Percentiles rank a stretch among this genome's conserved stretches.
phyloP scores from a whole-genome alignment of 2,888 invertebrate genomes.

The Laspeyria flexula region DNA sequence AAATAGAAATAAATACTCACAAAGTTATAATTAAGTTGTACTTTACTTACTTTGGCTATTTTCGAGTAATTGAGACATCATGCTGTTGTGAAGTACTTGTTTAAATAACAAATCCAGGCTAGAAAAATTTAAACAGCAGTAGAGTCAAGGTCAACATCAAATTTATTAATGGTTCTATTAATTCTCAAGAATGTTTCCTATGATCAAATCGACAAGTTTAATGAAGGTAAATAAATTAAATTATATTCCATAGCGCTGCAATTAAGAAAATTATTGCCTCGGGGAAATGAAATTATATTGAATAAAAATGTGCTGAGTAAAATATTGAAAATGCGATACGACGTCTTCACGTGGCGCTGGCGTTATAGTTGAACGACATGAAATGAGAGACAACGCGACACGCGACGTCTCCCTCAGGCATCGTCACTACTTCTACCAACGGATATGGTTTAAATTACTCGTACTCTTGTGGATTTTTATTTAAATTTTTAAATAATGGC shows the following conservation, averaged over 20 bases:
- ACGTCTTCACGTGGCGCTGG: background rate
- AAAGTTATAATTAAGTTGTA: too few species aligned
- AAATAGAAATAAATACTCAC: too few species aligned
- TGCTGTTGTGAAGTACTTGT: too few species aligned
- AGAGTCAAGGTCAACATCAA: too few species aligned
- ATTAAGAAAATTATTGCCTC: background rate
- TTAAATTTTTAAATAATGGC: background rate
- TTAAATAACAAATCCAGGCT: too few species aligned
- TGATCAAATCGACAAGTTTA: background rate
- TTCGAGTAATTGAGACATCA: too few species aligned
- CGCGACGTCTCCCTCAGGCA: background rate
- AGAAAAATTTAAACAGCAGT: too few species aligned
- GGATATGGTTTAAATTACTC: conserved; percentile 1
- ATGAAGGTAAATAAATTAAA: background rate
- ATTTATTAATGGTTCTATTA: background rate
- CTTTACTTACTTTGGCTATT: too few species aligned
- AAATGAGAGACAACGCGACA: background rate
- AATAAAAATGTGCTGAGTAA: conserved; percentile 2
- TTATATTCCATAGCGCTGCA: background rate
- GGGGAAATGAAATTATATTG: conserved; percentile 9
- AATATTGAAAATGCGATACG: background rate
- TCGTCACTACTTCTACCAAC: background rate
- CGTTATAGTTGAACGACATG: background rate
- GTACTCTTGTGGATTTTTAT: background rate
- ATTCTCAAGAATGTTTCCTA: background rate